phyloP scores from a whole-genome alignment of 37 sponge, comb jelly and placozoan genomes.

The Beroe forskalii region DNA sequence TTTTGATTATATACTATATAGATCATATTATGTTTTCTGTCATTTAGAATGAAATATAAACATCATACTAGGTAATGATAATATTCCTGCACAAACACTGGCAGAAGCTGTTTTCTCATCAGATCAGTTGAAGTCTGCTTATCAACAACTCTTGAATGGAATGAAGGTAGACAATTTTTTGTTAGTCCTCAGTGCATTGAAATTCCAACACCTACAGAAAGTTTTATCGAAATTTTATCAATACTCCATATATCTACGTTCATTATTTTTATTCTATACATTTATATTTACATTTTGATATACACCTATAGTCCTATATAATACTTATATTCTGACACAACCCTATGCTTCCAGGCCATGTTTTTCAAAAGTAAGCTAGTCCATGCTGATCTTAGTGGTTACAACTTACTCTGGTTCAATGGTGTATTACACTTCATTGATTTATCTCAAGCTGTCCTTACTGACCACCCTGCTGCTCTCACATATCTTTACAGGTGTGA shows the following conservation, averaged over 20 bases:
- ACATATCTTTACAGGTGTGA: slow-evolving; percentile 49
- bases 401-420: slow-evolving; percentile 92
- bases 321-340: too few species aligned
- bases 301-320: too few species aligned
- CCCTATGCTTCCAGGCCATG: slow-evolving; percentile 74
- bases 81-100: slow-evolving; percentile 82
- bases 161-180: too few species aligned
- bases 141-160: slow-evolving; percentile 71
- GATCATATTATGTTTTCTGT: too few species aligned
- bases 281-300: too few species aligned
- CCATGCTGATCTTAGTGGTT: slow-evolving; percentile 94
- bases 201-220: too few species aligned
- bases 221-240: too few species aligned
- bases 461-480: slow-evolving; percentile 43
- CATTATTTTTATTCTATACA: too few species aligned
- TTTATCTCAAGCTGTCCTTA: slow-evolving; percentile 85
- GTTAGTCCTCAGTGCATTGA: too few species aligned
- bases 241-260: too few species aligned
- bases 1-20: too few species aligned
- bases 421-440: slow-evolving; percentile 86
- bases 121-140: slow-evolving; percentile 75
- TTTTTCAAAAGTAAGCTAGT: slow-evolving; percentile 79
- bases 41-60: too few species aligned
- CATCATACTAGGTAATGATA: slow-evolving; percentile 68
- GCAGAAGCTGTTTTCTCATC: slow-evolving; percentile 73